Evolutionary conservation across 2,888 invertebrate species (phyloP), one percentile per base, ranked within the genome.

Genomic region (Phragmatobia fuliginosa): DNA sequence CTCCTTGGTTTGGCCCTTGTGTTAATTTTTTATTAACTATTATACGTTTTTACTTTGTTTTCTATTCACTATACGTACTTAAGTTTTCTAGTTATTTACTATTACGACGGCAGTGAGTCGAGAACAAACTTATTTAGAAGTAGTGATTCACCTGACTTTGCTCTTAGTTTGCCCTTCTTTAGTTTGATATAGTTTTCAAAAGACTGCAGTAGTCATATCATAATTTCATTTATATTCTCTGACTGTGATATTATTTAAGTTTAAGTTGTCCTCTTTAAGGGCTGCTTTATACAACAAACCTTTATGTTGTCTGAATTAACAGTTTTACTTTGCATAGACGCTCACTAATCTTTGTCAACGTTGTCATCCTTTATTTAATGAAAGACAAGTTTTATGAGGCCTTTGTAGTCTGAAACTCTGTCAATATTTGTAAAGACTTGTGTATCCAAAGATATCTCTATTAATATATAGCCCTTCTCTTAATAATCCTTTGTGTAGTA

Each of bases 1-100:
- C 94, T 91, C 92, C 91, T 90, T 94, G 94, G 94, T 94, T 94
- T 93, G 94, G 93, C 92, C 93, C 93, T 92, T 92, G 90, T 93
- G 88, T 92, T 88, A 84, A 84, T 85, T 87, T 78, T 56, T 56
- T 56, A 56, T 28, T 77, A 77, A 80, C 78, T 84, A 79, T 83
- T 80, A 76, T 87, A 82, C 80, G 74, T 83, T 80, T 83, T 83
- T 79, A 78, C 80, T 82, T 84, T 60, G 81, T 88, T 85, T 76
- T 83, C 80, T 79, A 77, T 87, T 81, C 84, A 84, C 82, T 84
- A 75, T 62, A 68, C 45, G 62, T 76, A 75, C 71, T 77, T 80
- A 76, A 68, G 62, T 76, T 68, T 73, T 69, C 38, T 68, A 52
- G 74, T 70, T 68, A 75, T 59, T 63, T 59, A 68, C 66, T 71